These are phyloP conservation scores for Drosophila repletoides DNA, from an alignment of 1,140 invertebrate genomes.

Conservation along the genomic window DNA sequence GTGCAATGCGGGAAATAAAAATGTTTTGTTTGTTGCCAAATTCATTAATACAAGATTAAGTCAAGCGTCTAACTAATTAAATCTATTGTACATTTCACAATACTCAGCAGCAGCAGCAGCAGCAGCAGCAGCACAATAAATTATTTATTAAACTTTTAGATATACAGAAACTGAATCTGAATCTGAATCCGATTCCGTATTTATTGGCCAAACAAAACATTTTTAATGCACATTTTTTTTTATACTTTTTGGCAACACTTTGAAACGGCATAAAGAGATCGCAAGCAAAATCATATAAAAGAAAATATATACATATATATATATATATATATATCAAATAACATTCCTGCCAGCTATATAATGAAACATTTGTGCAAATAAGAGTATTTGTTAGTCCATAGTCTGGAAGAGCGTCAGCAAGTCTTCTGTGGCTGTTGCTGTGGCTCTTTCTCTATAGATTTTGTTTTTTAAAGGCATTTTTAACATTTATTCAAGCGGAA, in stretches of 20 bases:
- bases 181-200: not conserved
- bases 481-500: conserved; percentile 69
- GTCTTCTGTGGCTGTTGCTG: conserved; percentile 23
- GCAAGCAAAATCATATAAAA: conserved; percentile 30
- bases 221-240: conserved; percentile 74
- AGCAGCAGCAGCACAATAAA: conserved; percentile 74
- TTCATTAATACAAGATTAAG: conserved; percentile 30
- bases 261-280: conserved; percentile 64
- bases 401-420: conserved; percentile 12
- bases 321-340: conserved; percentile 30
- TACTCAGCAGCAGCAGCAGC: conserved; percentile 26
- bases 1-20: conserved; percentile 41
- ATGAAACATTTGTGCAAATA: conserved; percentile 77
- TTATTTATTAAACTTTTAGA: conserved; percentile 23
- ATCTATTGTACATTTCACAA: conserved; percentile 41
- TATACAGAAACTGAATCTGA: not conserved
- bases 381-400: conserved; percentile 62
- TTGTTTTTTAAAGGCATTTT: conserved; percentile 29
- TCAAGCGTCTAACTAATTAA: conserved; percentile 58
- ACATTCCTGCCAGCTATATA: conserved; percentile 40
- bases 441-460: conserved; percentile 23
- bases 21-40: conserved; percentile 55
- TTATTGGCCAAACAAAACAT: conserved; percentile 71
- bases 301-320: conserved; percentile 16
- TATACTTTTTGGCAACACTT: conserved; percentile 68